phyloP scores from a whole-genome alignment of 2,113 vertebrate species.

The Cygnus atratus region DNA sequence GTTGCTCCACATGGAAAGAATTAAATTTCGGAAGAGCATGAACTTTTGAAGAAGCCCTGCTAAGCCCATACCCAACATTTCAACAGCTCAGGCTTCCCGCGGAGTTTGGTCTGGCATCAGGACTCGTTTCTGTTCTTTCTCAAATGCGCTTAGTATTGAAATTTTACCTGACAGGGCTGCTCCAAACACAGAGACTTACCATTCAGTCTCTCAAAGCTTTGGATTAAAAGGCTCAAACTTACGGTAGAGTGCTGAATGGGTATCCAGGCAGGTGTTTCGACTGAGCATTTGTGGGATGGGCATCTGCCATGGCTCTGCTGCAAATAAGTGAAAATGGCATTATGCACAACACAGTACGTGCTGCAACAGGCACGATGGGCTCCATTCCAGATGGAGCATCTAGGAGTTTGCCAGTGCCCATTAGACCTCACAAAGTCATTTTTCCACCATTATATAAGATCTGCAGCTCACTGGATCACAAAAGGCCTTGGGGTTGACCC shows the following conservation, averaged over 20 bases:
- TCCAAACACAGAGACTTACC: slow-evolving; percentile 27
- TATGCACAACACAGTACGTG: slow-evolving; percentile 47
- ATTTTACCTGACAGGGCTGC: not conserved
- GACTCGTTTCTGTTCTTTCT: not conserved
- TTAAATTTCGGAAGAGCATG: not conserved
- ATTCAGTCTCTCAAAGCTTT: slow-evolving; percentile 47
- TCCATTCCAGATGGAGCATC: not conserved
- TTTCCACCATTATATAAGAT: not conserved
- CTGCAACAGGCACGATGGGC: not conserved
- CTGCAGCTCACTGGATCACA: not conserved
- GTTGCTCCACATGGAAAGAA: not conserved
- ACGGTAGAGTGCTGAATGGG: slow-evolving; percentile 81
- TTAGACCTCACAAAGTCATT: not conserved
- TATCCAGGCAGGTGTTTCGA: slow-evolving; percentile 81
- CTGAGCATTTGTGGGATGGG: slow-evolving; percentile 80
- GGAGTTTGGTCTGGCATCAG: not conserved
- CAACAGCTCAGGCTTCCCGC: not conserved
- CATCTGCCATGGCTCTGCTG: slow-evolving; percentile 83
- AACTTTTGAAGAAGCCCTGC: not conserved
- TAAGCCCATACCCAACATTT: not conserved
- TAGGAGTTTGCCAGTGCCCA: not conserved
- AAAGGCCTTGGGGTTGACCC: not conserved
- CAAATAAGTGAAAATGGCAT: slow-evolving; percentile 72
- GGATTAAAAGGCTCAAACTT: slow-evolving; percentile 73
- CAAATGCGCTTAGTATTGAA: not conserved